These are phyloP conservation scores for Aphyosemion australe DNA, from an alignment of 2,113 vertebrate species.

Conservation along the genomic window DNA sequence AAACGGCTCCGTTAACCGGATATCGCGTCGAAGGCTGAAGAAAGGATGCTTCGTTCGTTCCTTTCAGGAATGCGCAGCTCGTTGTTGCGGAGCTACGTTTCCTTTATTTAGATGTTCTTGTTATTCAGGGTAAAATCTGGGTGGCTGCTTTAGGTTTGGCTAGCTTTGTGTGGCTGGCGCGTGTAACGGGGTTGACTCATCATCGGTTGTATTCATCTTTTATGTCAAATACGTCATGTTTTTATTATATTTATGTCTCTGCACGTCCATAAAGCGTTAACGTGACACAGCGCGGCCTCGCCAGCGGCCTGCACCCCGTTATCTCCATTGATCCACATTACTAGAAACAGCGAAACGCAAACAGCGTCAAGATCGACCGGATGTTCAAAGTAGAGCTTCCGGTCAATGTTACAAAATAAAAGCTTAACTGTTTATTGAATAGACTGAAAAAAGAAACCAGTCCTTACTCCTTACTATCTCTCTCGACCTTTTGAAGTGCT, in stretches of 20 bases:
- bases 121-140: too few species aligned
- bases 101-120: background rate
- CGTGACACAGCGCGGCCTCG: background rate
- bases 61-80: slow-evolving; percentile 2
- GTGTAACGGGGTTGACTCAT: slow-evolving; percentile 4
- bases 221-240: accelerated
- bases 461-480: too few species aligned
- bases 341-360: background rate
- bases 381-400: background rate
- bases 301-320: slow-evolving; percentile 24
- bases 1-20: background rate
- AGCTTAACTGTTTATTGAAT: background rate
- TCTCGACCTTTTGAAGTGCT: too few species aligned
- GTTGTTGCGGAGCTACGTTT: background rate
- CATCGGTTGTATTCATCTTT: background rate
- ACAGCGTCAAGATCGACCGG: accelerated
- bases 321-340: slow-evolving; percentile 33
- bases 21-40: slow-evolving; percentile 34
- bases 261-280: background rate
- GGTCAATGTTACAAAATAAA: slow-evolving; percentile 22
- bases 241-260: background rate
- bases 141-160: background rate
- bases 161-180: background rate
- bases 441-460: too few species aligned
- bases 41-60: slow-evolving; percentile 17